Conservation (phyloP, 2,888 invertebrate genomes). For the Morinoia aosen region DNA sequence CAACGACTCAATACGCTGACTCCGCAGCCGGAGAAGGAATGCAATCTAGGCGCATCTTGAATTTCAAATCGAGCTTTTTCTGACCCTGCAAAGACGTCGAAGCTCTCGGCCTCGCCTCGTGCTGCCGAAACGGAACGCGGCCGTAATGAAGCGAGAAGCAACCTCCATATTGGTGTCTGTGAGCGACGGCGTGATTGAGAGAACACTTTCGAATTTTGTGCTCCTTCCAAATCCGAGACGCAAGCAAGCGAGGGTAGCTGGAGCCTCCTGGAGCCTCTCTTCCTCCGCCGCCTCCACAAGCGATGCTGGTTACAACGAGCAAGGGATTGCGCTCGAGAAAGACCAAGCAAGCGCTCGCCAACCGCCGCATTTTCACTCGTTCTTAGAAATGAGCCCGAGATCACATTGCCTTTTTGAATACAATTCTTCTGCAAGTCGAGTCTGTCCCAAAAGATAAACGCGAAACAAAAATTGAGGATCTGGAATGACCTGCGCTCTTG, state of each 20-base stretch:
- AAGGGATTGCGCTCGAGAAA: neutral
- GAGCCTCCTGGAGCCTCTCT: no score
- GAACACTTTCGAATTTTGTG: neutral
- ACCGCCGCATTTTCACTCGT: neutral
- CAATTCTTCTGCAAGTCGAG: neutral
- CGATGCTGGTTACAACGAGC: neutral
- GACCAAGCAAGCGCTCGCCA: neutral
- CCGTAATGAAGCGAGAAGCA: slow-evolving; percentile 18
- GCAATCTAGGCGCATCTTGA: slow-evolving; percentile 28
- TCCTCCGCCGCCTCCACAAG: neutral
- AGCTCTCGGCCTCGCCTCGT: neutral
- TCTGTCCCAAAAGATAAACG: neutral
- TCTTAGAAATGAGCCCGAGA: neutral
- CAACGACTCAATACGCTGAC: slow-evolving; percentile 29
- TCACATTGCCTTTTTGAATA: slow-evolving; percentile 10
- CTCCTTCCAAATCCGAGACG: neutral
- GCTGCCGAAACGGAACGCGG: neutral
- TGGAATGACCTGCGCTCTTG: neutral
- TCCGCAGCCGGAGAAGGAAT: neutral
- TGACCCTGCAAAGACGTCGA: neutral
- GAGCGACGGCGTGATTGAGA: slow-evolving; percentile 1
- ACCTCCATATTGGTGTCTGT: slow-evolving; percentile 21
- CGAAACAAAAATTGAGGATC: neutral
- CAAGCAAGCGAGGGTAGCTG: neutral
- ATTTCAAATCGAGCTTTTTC: slow-evolving; percentile 11